phyloP scores from a whole-genome alignment of 2,888 invertebrate species.

The Exocentrus adspersus region DNA sequence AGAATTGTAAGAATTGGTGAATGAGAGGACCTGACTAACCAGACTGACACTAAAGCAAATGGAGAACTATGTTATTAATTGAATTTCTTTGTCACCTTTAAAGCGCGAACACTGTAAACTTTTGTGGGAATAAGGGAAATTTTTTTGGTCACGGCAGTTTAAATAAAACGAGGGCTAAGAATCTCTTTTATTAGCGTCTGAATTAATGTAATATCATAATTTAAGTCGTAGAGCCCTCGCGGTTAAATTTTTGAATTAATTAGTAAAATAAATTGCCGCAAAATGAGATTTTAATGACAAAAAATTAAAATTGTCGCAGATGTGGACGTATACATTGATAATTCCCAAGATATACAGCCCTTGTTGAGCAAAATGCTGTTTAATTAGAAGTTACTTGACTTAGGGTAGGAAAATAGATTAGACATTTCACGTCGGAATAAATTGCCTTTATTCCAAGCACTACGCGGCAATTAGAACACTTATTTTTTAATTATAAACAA shows the following conservation, averaged over 20 bases:
- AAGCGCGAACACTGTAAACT: not conserved
- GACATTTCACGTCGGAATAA: conserved; percentile 46
- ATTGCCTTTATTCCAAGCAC: conserved; percentile 28
- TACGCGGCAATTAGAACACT: not conserved
- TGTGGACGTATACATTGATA: conserved; percentile 62
- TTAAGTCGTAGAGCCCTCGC: conserved; percentile 47
- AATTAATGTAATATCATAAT: conserved; percentile 42
- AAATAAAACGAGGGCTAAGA: conserved; percentile 10
- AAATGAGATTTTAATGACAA: conserved; percentile 63
- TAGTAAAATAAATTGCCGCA: conserved; percentile 59
- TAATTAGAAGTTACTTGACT: conserved; percentile 55
- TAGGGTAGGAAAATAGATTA: conserved; percentile 59
- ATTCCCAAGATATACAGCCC: conserved; percentile 62
- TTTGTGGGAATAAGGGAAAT: no score
- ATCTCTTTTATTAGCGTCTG: conserved; percentile 27
- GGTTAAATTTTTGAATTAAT: conserved; percentile 62
- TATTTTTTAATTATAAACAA: not conserved
- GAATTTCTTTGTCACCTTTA: no score
- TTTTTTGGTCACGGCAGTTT: not conserved
- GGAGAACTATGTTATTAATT: no score
- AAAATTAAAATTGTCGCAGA: conserved; percentile 64
- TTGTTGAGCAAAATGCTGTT: conserved; percentile 57
- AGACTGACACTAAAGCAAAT: no score
- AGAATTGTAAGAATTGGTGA: no score
- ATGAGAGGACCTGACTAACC: no score